Conservation (phyloP, 2,888 invertebrate genomes). For the Siphlonurus alternatus region DNA sequence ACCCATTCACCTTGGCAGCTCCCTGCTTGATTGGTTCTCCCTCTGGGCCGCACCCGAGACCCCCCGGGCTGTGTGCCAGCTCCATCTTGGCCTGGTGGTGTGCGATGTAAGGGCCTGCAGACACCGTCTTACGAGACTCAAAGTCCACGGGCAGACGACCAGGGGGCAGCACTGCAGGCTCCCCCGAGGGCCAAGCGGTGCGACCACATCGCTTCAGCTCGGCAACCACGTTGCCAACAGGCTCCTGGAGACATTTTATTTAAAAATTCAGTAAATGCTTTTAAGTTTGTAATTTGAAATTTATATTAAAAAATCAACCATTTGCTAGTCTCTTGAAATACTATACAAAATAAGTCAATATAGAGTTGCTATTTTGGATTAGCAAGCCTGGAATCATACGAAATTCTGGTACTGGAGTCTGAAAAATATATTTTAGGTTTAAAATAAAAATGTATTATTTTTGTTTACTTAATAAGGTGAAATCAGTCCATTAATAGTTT, state of each 20-base stretch:
- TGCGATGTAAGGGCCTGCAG: conserved; percentile 8
- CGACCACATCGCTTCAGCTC: conserved; percentile 51
- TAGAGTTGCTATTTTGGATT: too few relatives aligned
- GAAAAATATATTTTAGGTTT: too few relatives aligned
- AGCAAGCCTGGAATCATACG: too few relatives aligned
- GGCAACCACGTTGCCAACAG: conserved; percentile 45
- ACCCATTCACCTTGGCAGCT: conserved; percentile 46
- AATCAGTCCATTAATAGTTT: too few relatives aligned
- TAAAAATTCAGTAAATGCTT: background rate
- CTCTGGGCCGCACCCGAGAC: background rate
- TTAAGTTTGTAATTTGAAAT: background rate
- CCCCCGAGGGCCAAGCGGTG: conserved; percentile 43
- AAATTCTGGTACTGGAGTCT: too few relatives aligned
- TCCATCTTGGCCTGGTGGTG: conserved; percentile 53
- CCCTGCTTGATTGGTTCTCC: conserved; percentile 38
- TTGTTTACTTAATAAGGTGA: too few relatives aligned
- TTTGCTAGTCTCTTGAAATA: too few relatives aligned
- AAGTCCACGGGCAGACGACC: conserved; percentile 49
- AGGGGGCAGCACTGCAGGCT: conserved; percentile 31
- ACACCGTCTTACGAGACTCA: conserved; percentile 30
- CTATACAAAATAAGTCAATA: too few relatives aligned
- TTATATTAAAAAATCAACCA: background rate
- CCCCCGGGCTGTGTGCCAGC: conserved; percentile 41
- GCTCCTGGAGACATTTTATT: conserved; percentile 21
- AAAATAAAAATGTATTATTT: too few relatives aligned